These are phyloP conservation scores for Keiferia lycopersicella DNA, from an alignment of 2,888 invertebrate species.

Conservation along the genomic window DNA sequence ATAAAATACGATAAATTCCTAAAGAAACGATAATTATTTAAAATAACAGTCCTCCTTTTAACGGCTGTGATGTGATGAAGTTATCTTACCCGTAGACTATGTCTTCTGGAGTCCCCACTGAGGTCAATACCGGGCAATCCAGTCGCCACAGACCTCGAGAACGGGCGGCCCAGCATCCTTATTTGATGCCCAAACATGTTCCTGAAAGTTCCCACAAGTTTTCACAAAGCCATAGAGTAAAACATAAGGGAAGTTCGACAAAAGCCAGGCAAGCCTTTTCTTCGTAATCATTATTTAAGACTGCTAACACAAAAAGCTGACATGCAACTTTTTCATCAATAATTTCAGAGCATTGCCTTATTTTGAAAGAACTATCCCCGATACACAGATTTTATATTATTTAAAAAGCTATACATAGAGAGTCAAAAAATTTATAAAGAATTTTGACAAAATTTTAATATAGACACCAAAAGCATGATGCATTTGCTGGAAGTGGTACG, in stretches of 20 bases:
- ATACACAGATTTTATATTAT: neutral
- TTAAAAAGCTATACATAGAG: conserved; percentile 49
- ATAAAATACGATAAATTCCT: no score
- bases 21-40: no score
- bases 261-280: conserved; percentile 67
- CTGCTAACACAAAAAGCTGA: conserved; percentile 75
- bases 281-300: conserved; percentile 48
- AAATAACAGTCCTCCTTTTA: no score
- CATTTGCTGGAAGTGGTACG: conserved; percentile 69
- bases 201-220: conserved; percentile 71
- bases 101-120: conserved; percentile 77
- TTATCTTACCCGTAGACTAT: conserved; percentile 80
- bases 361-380: conserved; percentile 16
- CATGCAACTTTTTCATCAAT: conserved; percentile 66
- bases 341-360: conserved; percentile 16
- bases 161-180: conserved; percentile 84
- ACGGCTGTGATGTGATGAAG: no score
- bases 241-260: conserved; percentile 38
- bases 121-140: conserved; percentile 78
- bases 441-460: conserved; percentile 48
- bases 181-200: conserved; percentile 84
- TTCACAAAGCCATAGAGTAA: conserved; percentile 57
- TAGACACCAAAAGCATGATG: conserved; percentile 81
- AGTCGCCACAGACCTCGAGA: conserved; percentile 84
- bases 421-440: conserved; percentile 44